Evolutionary conservation across 2,888 invertebrate species (phyloP).

Genomic region (Cactoblastis cactorum): DNA sequence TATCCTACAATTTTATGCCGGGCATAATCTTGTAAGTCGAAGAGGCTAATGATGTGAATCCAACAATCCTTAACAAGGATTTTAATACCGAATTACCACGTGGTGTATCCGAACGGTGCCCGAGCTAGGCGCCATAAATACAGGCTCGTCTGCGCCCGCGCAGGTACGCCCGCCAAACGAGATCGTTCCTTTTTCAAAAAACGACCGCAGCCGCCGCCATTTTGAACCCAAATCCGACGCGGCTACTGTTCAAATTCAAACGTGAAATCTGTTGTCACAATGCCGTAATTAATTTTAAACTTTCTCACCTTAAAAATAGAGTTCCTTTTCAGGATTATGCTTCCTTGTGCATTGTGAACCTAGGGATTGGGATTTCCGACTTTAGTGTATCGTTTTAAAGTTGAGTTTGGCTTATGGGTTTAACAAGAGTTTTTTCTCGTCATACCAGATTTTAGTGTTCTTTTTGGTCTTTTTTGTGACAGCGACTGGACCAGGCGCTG

Average conservation of each 20-base stretch:
- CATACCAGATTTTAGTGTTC: constrained; percentile 70
- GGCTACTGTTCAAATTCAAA: constrained; percentile 35
- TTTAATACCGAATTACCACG: constrained; percentile 63
- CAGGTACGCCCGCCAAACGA: constrained; percentile 78
- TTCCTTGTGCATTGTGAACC: constrained; percentile 36
- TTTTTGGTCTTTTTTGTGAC: constrained; percentile 69
- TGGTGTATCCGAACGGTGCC: constrained; percentile 55
- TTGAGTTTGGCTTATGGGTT: constrained; percentile 34
- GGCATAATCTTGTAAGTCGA: constrained; percentile 35
- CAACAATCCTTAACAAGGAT: constrained; percentile 73
- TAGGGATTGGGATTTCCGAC: constrained; percentile 27
- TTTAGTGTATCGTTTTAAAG: constrained; percentile 33
- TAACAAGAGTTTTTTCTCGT: constrained; percentile 56
- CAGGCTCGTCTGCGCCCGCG: constrained; percentile 72
- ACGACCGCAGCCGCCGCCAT: constrained; percentile 30
- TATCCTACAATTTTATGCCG: constrained; percentile 24
- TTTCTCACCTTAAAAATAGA: constrained; percentile 76
- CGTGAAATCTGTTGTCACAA: constrained; percentile 32
- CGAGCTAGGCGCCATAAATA: constrained; percentile 76
- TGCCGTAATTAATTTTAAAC: constrained; percentile 74
- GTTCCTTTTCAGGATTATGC: constrained; percentile 65
- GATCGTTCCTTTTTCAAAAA: constrained; percentile 69
- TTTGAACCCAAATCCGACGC: constrained; percentile 35
- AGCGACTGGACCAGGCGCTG: constrained; percentile 56
- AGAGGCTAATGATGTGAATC: constrained; percentile 60